A percentile compares a stretch with the other conserved stretches of the same genome.
Conservation (phyloP, 92 coral and sea anemone species). For the Micromussa lordhowensis region DNA sequence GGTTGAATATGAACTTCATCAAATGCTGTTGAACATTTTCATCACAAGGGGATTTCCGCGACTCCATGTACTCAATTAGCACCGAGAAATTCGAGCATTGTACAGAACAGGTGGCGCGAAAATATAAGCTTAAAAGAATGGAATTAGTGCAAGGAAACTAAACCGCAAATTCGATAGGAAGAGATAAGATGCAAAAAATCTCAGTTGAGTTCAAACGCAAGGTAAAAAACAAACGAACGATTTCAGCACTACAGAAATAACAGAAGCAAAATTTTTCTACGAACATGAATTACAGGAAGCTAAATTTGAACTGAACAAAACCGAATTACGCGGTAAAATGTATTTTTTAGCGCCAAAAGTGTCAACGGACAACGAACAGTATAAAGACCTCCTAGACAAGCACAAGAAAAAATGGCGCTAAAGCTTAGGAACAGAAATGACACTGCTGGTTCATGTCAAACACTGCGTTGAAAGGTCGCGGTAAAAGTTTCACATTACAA, state of each 20-base stretch:
- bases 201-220: background rate
- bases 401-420: background rate
- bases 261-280: background rate
- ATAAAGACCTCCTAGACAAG: background rate
- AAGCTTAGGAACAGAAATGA: background rate
- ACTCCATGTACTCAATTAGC: slow-evolving; percentile 34
- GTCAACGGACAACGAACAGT: slow-evolving; percentile 21
- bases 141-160: slow-evolving; percentile 27
- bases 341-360: slow-evolving; percentile 40
- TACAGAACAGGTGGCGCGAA: slow-evolving; percentile 52
- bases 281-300: too few relatives aligned
- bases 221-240: background rate
- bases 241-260: background rate
- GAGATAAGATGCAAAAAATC: background rate
- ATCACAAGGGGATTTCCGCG: slow-evolving; percentile 5
- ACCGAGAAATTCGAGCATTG: slow-evolving; percentile 21
- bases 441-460: background rate
- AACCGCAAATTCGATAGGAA: slow-evolving; percentile 40
- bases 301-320: background rate
- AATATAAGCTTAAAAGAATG: slow-evolving; percentile 31
- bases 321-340: slow-evolving; percentile 28
- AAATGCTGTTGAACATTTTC: background rate
- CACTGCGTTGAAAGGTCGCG: background rate
- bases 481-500: slow-evolving; percentile 19
- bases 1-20: background rate